Conservation (phyloP, 92 coral and sea anemone species). For the Desmophyllum pertusum region DNA sequence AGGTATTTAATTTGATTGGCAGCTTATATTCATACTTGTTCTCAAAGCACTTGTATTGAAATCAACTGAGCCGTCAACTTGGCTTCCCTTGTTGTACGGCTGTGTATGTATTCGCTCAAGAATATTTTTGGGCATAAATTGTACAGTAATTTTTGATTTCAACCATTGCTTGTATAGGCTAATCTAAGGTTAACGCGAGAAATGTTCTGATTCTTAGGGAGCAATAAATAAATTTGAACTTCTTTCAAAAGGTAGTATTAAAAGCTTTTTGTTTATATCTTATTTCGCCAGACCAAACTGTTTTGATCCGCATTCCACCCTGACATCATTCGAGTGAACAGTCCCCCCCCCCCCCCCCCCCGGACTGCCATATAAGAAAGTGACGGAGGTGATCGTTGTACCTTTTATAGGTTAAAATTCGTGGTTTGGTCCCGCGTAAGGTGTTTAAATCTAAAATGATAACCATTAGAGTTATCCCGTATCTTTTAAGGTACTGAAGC, state of each 20-base stretch:
- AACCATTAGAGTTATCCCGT: too few relatives aligned
- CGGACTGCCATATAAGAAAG: too few relatives aligned
- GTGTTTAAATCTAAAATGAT: too few relatives aligned
- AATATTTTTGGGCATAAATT: constrained; percentile 24
- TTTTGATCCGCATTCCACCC: too few relatives aligned
- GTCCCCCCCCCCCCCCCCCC: too few relatives aligned
- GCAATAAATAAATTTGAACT: constrained; percentile 26
- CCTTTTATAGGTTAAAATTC: too few relatives aligned
- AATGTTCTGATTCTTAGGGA: constrained; percentile 37
- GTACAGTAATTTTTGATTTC: constrained; percentile 52
- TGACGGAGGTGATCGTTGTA: too few relatives aligned
- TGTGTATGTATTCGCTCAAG: constrained; percentile 22
- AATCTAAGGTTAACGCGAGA: constrained; percentile 30
- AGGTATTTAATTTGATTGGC: constrained; percentile 1
- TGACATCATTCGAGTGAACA: too few relatives aligned
- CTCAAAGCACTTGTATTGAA: background rate
- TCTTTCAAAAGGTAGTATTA: background rate
- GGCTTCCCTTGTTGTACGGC: background rate
- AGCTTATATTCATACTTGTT: background rate
- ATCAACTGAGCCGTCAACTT: background rate
- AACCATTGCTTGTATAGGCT: constrained; percentile 40
- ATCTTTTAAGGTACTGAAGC: too few relatives aligned
- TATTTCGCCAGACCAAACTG: too few relatives aligned
- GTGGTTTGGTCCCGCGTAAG: too few relatives aligned
- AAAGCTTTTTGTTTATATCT: background rate